Base-by-base conservation (phyloP, 2,113 vertebrate species). In the Leucopsar rothschildi region DNA sequence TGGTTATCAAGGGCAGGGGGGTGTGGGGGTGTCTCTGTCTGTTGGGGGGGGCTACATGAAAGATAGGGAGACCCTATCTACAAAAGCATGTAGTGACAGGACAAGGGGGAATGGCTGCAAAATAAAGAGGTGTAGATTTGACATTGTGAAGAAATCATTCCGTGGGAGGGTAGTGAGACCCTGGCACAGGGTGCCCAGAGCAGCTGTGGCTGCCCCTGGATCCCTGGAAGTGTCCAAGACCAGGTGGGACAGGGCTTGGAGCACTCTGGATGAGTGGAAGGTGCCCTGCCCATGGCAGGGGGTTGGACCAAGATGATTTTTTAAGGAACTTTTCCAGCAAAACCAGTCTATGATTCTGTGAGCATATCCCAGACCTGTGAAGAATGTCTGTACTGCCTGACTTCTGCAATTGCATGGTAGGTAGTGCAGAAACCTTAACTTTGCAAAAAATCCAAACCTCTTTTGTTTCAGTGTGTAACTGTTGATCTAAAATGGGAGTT, bases 401-500 rank as follows among this genome's bases (percentile, higher is more conserved):
- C 47, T 90, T 56, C 60, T 75, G 39, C 61, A 47, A 21, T 20
- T 29, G 20, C 35, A 37, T 0, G 0, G 24, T 7, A 59, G 49
- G 59, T 37, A 86, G 27, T 6, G 49, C 47, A 73, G 82, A 91
- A 76, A 24, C 18, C 49, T 75, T 21, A 78, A 93, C 44, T 83
- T 83, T 9, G 5, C 39, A 60, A 82, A 66, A 92, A 77, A 65
- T 19, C 65, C 63, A 7, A 61, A 87, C 8, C 37, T 71, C 87
- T 86, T 78, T 77, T 96, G 56, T 93, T 93, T 94, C 92, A 93
- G 44, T 81, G 52, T 60, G 4, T 94, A 92, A 96, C 93, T 96
- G 92, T 96, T 97, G 95, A 96, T 96, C 94, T 90, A 95, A 95
- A 93, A 94, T 94, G 95, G 94, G 93, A 97, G 90, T 97, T 95